These are phyloP conservation scores for Alces alces DNA, from an alignment of 2,113 vertebrate genomes.

Conservation along the genomic window DNA sequence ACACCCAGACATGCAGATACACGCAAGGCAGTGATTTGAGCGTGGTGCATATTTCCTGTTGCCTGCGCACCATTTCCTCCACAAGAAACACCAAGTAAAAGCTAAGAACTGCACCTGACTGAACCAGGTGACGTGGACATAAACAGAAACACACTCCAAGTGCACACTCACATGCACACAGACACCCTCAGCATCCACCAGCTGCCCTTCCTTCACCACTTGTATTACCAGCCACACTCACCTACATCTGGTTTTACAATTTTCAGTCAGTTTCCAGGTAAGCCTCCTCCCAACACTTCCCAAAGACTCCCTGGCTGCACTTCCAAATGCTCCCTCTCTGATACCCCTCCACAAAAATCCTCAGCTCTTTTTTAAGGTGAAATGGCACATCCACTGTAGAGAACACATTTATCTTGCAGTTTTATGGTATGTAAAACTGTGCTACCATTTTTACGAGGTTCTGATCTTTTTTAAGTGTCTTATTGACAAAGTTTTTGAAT, in stretches of 20 bases:
- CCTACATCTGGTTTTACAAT: neutral
- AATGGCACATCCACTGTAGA: too few relatives aligned
- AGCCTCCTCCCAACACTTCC: neutral
- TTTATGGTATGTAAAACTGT: neutral
- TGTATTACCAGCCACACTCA: neutral
- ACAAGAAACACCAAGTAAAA: neutral
- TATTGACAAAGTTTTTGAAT: neutral
- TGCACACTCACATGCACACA: too few relatives aligned
- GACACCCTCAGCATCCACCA: too few relatives aligned
- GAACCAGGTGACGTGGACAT: neutral
- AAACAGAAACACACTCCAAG: neutral
- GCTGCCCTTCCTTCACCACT: neutral
- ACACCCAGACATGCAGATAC: neutral
- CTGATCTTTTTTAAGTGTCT: neutral
- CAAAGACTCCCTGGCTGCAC: neutral
- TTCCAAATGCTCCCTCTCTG: neutral
- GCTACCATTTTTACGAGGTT: neutral
- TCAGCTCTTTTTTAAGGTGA: neutral
- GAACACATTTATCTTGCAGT: neutral
- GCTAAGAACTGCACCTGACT: neutral
- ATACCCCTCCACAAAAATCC: neutral
- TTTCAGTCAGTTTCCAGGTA: neutral
- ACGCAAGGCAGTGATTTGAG: neutral
- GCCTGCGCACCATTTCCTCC: neutral
- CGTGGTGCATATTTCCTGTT: fast-evolving